Evolutionary conservation across 2,113 vertebrate genomes (phyloP).

Genomic region (Nymphicus hollandicus): DNA sequence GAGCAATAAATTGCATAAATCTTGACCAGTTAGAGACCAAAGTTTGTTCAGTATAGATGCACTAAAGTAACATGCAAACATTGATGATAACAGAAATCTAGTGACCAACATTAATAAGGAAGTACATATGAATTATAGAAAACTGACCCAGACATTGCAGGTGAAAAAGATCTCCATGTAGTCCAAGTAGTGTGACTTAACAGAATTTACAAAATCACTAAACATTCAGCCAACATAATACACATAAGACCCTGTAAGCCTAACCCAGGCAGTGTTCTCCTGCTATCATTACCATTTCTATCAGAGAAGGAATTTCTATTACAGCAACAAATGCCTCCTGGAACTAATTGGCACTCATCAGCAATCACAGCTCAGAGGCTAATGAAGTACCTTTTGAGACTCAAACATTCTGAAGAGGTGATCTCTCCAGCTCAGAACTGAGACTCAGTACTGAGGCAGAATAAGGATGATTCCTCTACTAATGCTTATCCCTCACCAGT

Average conservation of each 20-base stretch:
- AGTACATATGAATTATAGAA: background rate
- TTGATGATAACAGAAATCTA: background rate
- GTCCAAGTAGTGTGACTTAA: background rate
- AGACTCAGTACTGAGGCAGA: background rate
- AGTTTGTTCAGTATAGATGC: background rate
- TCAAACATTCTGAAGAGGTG: conserved; percentile 23
- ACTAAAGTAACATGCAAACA: background rate
- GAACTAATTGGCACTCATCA: conserved; percentile 31
- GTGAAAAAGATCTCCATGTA: background rate
- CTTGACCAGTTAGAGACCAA: background rate
- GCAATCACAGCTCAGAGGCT: background rate
- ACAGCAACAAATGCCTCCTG: conserved; percentile 22
- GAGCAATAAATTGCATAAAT: background rate
- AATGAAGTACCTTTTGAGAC: conserved; percentile 47
- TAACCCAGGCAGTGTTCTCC: background rate
- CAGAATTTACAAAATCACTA: background rate
- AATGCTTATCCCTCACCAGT: background rate
- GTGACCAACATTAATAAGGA: background rate
- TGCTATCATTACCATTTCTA: background rate
- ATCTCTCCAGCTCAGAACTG: conserved; percentile 3
- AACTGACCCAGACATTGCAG: background rate
- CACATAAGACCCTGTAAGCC: background rate
- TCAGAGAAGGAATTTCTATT: background rate
- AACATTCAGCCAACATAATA: background rate
- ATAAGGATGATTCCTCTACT: background rate